Conservation (phyloP, 64 coral and sea anemone species). For the Porites lutea region DNA sequence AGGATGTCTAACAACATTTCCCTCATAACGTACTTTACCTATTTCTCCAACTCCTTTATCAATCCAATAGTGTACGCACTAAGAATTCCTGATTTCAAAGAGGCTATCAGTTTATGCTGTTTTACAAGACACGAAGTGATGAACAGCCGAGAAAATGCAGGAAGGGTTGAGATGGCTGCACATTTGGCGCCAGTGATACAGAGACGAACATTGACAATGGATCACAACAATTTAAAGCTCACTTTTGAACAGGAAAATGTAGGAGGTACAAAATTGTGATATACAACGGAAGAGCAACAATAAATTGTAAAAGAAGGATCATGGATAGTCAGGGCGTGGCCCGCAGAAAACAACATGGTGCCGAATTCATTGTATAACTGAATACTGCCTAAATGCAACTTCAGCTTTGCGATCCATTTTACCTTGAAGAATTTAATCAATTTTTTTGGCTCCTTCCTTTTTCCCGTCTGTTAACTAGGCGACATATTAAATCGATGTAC, state of each 20-base stretch:
- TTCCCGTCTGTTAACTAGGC: too few species aligned
- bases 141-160: background rate
- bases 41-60: background rate
- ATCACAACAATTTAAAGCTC: background rate
- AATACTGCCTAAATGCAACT: too few species aligned
- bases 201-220: background rate
- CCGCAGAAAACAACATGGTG: too few species aligned
- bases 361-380: too few species aligned
- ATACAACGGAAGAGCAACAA: too few species aligned
- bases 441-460: too few species aligned
- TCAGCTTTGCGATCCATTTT: too few species aligned
- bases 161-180: background rate
- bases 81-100: background rate
- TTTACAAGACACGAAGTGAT: background rate
- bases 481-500: too few species aligned
- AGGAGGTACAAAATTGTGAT: too few species aligned
- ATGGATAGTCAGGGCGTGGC: too few species aligned
- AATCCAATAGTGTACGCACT: background rate
- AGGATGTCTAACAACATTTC: background rate
- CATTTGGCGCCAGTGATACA: background rate
- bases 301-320: too few species aligned
- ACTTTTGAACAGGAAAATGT: background rate
- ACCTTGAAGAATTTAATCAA: too few species aligned
- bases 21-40: background rate
- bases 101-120: background rate